These are phyloP conservation scores for Nothocercus nigrocapillus DNA, from an alignment of 2,113 vertebrate species.

Conservation along the genomic window DNA sequence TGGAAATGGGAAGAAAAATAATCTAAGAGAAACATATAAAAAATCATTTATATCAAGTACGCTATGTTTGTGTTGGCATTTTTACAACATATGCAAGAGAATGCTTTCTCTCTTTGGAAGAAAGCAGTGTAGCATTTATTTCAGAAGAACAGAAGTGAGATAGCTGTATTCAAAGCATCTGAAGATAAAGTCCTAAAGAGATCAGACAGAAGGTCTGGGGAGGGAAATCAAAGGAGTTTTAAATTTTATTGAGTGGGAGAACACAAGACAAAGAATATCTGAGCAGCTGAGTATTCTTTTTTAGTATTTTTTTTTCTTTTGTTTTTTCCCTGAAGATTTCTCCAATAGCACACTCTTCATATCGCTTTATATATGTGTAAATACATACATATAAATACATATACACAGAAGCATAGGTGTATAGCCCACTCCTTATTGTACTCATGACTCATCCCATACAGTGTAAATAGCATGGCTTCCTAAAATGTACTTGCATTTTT, in stretches of 20 bases:
- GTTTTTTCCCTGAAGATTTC: neutral
- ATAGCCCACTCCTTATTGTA: neutral
- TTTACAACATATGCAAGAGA: neutral
- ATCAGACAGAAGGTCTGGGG: neutral
- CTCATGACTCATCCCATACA: neutral
- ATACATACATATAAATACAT: neutral
- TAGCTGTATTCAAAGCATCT: neutral
- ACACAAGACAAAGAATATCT: neutral
- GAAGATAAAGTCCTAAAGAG: neutral
- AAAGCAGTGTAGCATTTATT: neutral
- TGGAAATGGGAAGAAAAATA: neutral
- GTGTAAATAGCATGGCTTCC: neutral
- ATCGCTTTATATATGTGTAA: neutral
- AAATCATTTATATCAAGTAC: neutral
- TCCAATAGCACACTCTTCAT: neutral
- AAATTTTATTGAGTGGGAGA: neutral
- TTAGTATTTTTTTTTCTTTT: neutral
- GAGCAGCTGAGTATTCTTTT: neutral
- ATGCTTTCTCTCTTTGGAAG: neutral
- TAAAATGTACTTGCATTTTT: neutral
- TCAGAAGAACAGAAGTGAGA: neutral
- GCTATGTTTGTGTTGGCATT: neutral
- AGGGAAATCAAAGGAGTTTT: neutral
- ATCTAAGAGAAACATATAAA: neutral
- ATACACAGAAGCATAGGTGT: neutral